These are phyloP conservation scores for Bos indicus DNA, from an alignment of 2,113 vertebrate species.

Conservation along the genomic window DNA sequence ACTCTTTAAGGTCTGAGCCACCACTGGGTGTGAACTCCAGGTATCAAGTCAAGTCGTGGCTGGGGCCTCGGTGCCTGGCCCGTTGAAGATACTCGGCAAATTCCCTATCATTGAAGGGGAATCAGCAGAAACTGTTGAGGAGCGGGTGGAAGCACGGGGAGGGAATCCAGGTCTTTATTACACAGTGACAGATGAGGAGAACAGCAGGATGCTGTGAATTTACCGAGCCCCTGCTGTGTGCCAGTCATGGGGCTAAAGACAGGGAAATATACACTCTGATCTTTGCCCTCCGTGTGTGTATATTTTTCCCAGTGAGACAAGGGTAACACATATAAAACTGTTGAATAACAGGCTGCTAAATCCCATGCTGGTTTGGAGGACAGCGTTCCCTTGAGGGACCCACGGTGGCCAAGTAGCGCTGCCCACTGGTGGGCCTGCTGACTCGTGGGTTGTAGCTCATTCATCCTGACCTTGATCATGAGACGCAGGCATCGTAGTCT, in stretches of 20 bases:
- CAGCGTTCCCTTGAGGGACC: neutral
- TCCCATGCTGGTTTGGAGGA: neutral
- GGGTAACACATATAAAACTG: neutral
- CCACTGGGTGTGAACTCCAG: too few species aligned
- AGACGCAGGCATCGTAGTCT: accelerated
- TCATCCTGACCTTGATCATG: neutral
- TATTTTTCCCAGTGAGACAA: neutral
- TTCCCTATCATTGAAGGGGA: neutral
- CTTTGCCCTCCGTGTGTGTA: neutral
- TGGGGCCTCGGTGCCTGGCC: neutral
- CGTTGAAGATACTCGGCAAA: neutral
- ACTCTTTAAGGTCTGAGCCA: too few species aligned
- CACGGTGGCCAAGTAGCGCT: accelerated
- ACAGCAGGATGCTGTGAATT: neutral
- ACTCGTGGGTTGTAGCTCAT: accelerated
- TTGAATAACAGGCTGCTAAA: neutral
- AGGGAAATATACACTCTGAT: neutral
- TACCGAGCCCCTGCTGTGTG: neutral
- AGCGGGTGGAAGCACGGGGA: neutral
- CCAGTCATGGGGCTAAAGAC: neutral
- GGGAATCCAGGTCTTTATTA: neutral
- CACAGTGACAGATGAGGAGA: neutral
- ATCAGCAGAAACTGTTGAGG: neutral
- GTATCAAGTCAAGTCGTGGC: neutral
- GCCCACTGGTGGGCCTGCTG: neutral